Evolutionary conservation across 2,113 vertebrate genomes (phyloP).

Genomic region (Peromyscus californicus): DNA sequence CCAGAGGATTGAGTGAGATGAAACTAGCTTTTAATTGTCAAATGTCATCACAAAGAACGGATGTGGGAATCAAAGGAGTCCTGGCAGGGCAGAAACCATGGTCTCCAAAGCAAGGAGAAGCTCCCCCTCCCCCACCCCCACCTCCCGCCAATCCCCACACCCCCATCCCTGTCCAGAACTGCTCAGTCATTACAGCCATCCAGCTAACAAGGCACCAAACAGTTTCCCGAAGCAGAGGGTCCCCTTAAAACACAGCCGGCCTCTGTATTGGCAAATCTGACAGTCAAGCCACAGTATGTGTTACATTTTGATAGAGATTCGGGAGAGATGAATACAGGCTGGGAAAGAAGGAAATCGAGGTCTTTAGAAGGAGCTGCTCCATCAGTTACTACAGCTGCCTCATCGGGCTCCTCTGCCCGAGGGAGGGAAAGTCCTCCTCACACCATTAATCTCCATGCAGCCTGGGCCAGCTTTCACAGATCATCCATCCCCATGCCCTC

Average conservation of each 20-base stretch:
- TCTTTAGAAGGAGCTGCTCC: constrained; percentile 82
- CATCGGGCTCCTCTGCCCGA: constrained; percentile 68
- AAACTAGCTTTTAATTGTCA: neutral
- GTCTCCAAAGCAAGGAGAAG: neutral
- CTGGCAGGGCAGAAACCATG: neutral
- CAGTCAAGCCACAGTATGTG: neutral
- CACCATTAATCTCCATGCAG: constrained; percentile 66
- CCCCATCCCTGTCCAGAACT: constrained; percentile 28
- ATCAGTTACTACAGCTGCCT: constrained; percentile 67
- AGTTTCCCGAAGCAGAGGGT: constrained; percentile 74
- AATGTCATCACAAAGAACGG: neutral
- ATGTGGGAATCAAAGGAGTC: neutral
- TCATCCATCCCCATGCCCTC: neutral
- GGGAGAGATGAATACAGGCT: constrained; percentile 81
- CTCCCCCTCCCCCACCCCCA: neutral
- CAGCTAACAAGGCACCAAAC: constrained; percentile 65
- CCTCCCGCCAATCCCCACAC: too few relatives aligned
- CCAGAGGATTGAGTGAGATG: neutral
- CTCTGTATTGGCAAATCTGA: constrained; percentile 64
- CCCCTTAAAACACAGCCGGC: constrained; percentile 78
- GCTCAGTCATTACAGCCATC: constrained; percentile 63
- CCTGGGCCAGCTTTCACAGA: neutral
- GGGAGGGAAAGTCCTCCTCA: constrained; percentile 74
- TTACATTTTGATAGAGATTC: constrained; percentile 56
- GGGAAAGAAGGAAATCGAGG: constrained; percentile 65